Base-by-base conservation (phyloP, 2,888 invertebrate genomes). In the Entomobrya multifasciata region DNA sequence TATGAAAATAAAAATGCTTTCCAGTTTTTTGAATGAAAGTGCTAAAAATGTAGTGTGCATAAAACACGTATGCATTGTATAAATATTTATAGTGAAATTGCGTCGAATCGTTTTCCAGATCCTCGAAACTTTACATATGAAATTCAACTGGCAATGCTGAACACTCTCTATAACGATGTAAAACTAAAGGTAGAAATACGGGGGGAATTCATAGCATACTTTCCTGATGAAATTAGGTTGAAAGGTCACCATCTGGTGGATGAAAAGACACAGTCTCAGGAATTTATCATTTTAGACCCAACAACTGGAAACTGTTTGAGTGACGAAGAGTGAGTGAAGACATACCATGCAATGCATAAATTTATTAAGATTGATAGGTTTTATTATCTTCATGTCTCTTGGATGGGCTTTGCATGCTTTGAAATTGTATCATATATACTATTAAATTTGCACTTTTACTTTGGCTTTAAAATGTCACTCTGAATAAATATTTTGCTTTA, bases 161-260 rank as follows among this genome's bases (percentile, higher is more conserved):
- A 84, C 17, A 67, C 76, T 10, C 25, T 62, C 25, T 84, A 84
- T 27, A 41, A 65, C n/a, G 83, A 84, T 49, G 20, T 52, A n/a
- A 36, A 36, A 0, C 36, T 87, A 11, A 72, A 65, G 20, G 87
- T 76, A 30, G 80, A 70, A 15, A 22, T 89, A 15, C 65, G 76
- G 0, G 89, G 89, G 30, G 86, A 87, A 17, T 88, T 87, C 49
- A 82, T 88, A 6, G 41, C 27, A 8, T 89, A 87, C 41, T 89
- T 88, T 79, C 81, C 83, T 0, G 80, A 86, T 67, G 25, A 44
- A 13, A 20, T 89, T 3, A 57, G 83, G 6, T 47, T 89, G 65
- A 76, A 44, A 77, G 74, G 27, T 10, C n/a, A 47, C 20, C 44
- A 30, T 41, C 57, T 41, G 5, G 1, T 44, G 15, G 79, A 80